These are phyloP conservation scores for Lasioglossum albipes DNA, from an alignment of 1,140 invertebrate genomes.

Conservation along the genomic window DNA sequence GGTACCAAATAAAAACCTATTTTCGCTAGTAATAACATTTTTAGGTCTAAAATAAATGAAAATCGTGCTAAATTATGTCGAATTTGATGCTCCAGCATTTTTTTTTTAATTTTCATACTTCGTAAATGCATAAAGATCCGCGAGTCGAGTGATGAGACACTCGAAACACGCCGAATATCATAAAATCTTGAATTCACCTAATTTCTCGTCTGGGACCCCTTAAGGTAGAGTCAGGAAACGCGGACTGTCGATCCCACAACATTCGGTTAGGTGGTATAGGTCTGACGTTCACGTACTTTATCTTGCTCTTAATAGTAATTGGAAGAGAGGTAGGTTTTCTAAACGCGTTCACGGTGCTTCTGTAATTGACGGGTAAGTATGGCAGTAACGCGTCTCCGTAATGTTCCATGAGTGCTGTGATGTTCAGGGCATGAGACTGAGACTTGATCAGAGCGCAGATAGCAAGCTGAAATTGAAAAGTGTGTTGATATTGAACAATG, in stretches of 20 bases:
- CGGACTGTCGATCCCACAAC: constrained; percentile 70
- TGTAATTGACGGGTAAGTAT: constrained; percentile 64
- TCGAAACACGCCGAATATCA: too few species aligned
- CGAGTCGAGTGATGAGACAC: too few species aligned
- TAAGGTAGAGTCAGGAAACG: constrained; percentile 75
- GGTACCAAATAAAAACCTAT: too few species aligned
- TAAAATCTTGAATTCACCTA: constrained; percentile 59
- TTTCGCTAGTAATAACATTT: too few species aligned
- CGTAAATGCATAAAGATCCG: too few species aligned
- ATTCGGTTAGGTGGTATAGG: constrained; percentile 58
- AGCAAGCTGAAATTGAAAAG: constrained; percentile 66
- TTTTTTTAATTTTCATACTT: too few species aligned
- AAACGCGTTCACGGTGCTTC: constrained; percentile 36
- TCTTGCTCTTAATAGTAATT: constrained; percentile 76
- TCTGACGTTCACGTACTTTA: constrained; percentile 73
- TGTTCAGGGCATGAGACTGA: constrained; percentile 65
- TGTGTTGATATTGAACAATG: constrained; percentile 7
- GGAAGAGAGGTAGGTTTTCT: constrained; percentile 68
- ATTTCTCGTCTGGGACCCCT: constrained; percentile 75
- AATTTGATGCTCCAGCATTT: too few species aligned
- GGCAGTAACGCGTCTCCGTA: constrained; percentile 78
- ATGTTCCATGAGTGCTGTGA: constrained; percentile 69
- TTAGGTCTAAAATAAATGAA: too few species aligned
- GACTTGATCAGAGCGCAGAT: constrained; percentile 75
- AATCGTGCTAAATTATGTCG: too few species aligned